Evolutionary conservation across 2,797 vertebrate species (phyloP).

Genomic region (Crenichthys baileyi): DNA sequence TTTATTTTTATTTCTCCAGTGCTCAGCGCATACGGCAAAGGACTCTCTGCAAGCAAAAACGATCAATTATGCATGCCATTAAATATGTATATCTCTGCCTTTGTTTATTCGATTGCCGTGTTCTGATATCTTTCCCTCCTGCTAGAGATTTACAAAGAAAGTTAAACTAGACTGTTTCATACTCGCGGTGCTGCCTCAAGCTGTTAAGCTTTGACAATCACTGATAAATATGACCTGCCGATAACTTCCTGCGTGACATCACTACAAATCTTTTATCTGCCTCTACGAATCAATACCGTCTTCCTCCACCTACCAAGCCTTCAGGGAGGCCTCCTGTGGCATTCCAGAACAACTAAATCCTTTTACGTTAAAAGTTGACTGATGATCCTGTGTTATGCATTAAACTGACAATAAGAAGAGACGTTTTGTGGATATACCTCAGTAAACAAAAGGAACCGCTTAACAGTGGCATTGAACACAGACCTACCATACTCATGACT

Average conservation of each 20-base stretch:
- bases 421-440: slow-evolving; percentile 59
- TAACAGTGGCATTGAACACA: slow-evolving; percentile 65
- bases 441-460: slow-evolving; percentile 34
- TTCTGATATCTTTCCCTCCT: slow-evolving; percentile 66
- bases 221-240: slow-evolving; percentile 40
- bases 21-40: slow-evolving; percentile 75
- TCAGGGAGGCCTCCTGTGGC: slow-evolving; percentile 55
- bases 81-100: slow-evolving; percentile 81
- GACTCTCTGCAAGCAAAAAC: slow-evolving; percentile 76
- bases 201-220: slow-evolving; percentile 23
- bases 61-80: slow-evolving; percentile 80
- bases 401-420: slow-evolving; percentile 63
- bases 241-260: slow-evolving; percentile 70
- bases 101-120: slow-evolving; percentile 78
- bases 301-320: slow-evolving; percentile 41
- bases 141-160: slow-evolving; percentile 64
- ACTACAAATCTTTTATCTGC: slow-evolving; percentile 42
- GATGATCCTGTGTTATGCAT: slow-evolving; percentile 69
- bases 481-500: slow-evolving; percentile 64
- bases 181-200: slow-evolving; percentile 20
- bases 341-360: slow-evolving; percentile 63
- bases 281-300: slow-evolving; percentile 52
- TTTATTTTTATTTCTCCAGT: slow-evolving; percentile 79
- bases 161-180: slow-evolving; percentile 34
- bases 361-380: slow-evolving; percentile 70